These are phyloP conservation scores for Papilio polyxenes DNA, from an alignment of 1,140 invertebrate genomes.

Conservation along the genomic window DNA sequence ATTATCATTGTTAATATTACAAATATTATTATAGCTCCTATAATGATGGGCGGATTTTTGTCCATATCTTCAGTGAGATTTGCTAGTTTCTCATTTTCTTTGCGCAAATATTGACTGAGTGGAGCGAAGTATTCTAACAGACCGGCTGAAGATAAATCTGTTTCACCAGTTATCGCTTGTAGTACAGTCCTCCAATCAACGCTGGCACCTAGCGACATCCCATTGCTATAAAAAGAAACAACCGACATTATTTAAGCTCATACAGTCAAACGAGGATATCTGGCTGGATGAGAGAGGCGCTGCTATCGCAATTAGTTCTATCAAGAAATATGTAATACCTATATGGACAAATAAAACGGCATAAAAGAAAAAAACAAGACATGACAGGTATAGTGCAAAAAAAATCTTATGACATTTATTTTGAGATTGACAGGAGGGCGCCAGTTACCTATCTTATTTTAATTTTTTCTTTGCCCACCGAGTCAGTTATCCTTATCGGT, in stretches of 20 bases:
- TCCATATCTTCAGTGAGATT: conserved; percentile 61
- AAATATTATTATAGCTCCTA: conserved; percentile 64
- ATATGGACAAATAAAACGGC: no score
- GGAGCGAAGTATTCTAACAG: conserved; percentile 77
- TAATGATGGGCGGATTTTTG: conserved; percentile 65
- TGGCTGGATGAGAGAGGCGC: no score
- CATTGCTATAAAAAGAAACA: conserved; percentile 73
- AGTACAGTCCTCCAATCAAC: conserved; percentile 84
- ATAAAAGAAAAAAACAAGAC: no score
- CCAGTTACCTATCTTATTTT: no score
- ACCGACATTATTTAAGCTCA: conserved; percentile 1
- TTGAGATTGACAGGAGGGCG: no score
- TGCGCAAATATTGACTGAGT: conserved; percentile 64
- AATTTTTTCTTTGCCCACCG: no score
- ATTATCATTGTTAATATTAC: conserved; percentile 65
- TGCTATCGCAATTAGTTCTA: no score
- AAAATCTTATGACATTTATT: no score
- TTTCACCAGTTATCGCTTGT: conserved; percentile 82
- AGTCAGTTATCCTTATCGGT: no score
- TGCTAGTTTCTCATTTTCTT: conserved; percentile 64
- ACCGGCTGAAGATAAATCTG: conserved; percentile 77
- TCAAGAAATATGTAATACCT: no score
- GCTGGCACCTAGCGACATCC: conserved; percentile 83
- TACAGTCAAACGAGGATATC: no score
- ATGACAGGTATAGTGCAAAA: no score